These are phyloP conservation scores for Montipora capitata DNA, from an alignment of 92 coral and sea anemone genomes.

Conservation along the genomic window DNA sequence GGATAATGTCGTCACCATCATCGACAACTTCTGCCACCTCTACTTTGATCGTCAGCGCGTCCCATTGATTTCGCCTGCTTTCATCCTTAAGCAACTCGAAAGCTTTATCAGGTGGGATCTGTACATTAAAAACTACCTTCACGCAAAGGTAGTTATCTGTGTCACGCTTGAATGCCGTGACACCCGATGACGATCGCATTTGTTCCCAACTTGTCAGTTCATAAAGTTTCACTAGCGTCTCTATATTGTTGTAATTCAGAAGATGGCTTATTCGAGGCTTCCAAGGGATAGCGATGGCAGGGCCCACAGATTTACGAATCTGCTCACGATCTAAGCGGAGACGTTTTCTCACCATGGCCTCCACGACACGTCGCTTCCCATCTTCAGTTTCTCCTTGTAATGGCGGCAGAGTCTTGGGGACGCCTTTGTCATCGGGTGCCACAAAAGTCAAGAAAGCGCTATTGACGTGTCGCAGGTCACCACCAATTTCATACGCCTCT, in stretches of 20 bases:
- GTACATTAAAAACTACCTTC: conserved; percentile 43
- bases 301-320: conserved; percentile 83
- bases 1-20: conserved; percentile 80
- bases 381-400: conserved; percentile 59
- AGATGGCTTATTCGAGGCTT: conserved; percentile 64
- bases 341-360: conserved; percentile 72
- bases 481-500: conserved; percentile 82
- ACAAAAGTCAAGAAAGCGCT: conserved; percentile 86
- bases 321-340: conserved; percentile 73
- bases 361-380: conserved; percentile 67
- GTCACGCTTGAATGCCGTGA: conserved; percentile 70
- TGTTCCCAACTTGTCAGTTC: conserved; percentile 75
- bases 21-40: conserved; percentile 67
- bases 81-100: conserved; percentile 69
- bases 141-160: conserved; percentile 72
- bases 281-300: conserved; percentile 86
- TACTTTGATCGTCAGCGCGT: conserved; percentile 70
- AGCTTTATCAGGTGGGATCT: conserved; percentile 51
- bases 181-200: conserved; percentile 50
- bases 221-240: conserved; percentile 73
- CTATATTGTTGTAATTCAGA: conserved; percentile 77
- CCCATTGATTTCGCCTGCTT: conserved; percentile 76
- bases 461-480: conserved; percentile 81
- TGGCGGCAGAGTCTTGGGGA: conserved; percentile 50
- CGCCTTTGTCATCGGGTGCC: conserved; percentile 71